A percentile compares a stretch with the other conserved stretches of the same genome.
Evolutionary conservation across 2,888 invertebrate species (phyloP).

Genomic region (Cactoblastis cactorum): DNA sequence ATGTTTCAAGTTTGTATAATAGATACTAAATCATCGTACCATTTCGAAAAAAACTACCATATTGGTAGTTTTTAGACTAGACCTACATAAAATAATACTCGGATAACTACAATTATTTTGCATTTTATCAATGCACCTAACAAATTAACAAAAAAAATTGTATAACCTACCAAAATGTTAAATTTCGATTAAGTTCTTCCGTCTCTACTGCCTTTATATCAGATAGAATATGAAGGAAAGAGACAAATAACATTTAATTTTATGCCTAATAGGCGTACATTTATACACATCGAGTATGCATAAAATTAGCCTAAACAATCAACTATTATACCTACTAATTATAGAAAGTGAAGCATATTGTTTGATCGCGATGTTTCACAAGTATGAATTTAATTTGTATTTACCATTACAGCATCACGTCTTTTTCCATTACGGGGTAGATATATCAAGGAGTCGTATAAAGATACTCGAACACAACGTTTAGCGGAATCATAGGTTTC

Average conservation of each 20-base stretch:
- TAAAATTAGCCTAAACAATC: constrained; percentile 56
- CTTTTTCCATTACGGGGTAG: no score
- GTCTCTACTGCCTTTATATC: constrained; percentile 62
- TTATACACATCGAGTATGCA: constrained; percentile 59
- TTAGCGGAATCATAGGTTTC: no score
- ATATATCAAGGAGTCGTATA: no score
- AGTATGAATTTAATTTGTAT: no score
- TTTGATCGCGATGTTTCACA: no score
- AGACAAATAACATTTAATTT: constrained; percentile 31
- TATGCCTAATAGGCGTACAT: constrained; percentile 45
- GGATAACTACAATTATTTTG: neutral
- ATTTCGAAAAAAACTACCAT: neutral
- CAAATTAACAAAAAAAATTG: neutral
- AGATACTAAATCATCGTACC: neutral
- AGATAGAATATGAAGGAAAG: constrained; percentile 62
- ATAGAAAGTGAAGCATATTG: neutral
- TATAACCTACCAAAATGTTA: neutral
- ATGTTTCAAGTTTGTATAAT: neutral
- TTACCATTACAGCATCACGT: no score
- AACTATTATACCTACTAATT: constrained; percentile 2
- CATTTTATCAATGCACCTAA: neutral
- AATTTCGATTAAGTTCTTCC: constrained; percentile 14
- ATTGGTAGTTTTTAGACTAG: no score
- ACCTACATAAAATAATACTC: neutral
- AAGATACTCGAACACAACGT: no score